phyloP scores from a whole-genome alignment of 2,888 invertebrate species.

The Synanthedon myopaeformis region DNA sequence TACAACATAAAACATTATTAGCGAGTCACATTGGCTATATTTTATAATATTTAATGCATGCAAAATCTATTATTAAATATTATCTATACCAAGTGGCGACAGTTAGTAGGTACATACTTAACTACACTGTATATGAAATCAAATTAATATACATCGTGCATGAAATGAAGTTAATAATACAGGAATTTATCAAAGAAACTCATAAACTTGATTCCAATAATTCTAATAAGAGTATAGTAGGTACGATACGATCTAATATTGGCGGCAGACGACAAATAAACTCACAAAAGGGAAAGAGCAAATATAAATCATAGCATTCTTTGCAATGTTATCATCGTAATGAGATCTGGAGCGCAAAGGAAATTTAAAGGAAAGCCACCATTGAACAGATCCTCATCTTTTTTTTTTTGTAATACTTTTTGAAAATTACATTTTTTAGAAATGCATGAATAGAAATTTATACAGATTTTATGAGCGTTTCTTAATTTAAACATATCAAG shows the following conservation, averaged over 20 bases:
- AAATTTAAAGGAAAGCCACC: constrained; percentile 6
- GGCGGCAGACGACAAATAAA: constrained; percentile 1
- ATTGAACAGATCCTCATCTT: constrained; percentile 3
- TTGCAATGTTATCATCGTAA: constrained; percentile 37
- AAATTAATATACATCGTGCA: background rate
- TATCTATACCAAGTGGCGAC: too few species aligned
- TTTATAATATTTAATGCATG: too few species aligned
- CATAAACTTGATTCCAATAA: background rate
- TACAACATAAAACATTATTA: too few species aligned
- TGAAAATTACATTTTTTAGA: background rate
- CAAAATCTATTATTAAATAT: too few species aligned
- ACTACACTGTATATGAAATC: too few species aligned
- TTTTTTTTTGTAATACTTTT: constrained; percentile 5
- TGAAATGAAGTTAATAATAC: background rate
- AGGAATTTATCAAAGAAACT: background rate
- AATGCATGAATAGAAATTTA: background rate
- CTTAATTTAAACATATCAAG: too few species aligned
- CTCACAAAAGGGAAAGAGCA: constrained; percentile 8
- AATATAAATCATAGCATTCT: constrained; percentile 34
- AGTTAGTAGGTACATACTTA: too few species aligned
- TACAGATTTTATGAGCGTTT: too few species aligned
- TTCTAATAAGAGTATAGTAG: background rate
- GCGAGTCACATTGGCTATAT: too few species aligned
- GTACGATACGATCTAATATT: constrained; percentile 1
- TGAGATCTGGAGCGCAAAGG: constrained; percentile 36